These are phyloP conservation scores for Drosophila littoralis DNA, from an alignment of 1,140 invertebrate species.

Conservation along the genomic window DNA sequence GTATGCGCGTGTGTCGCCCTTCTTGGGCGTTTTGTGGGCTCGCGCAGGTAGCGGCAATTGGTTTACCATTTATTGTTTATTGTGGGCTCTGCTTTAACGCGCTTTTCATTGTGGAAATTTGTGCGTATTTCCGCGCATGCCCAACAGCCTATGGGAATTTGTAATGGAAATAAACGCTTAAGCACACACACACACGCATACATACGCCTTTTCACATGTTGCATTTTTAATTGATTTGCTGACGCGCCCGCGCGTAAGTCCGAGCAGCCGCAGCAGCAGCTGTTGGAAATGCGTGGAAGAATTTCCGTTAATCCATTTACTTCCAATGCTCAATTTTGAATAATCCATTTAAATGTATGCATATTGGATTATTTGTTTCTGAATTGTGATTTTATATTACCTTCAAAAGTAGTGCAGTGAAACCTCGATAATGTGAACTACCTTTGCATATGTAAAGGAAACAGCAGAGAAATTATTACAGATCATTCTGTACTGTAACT, in stretches of 20 bases:
- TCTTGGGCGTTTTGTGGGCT: slow-evolving; percentile 22
- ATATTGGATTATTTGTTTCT: too few relatives aligned
- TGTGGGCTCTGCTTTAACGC: slow-evolving; percentile 61
- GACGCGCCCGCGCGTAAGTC: slow-evolving; percentile 12
- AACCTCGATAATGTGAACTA: too few relatives aligned
- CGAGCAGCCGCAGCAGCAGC: slow-evolving; percentile 41
- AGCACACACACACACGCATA: not conserved
- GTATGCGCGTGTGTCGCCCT: slow-evolving; percentile 8
- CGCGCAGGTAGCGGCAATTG: slow-evolving; percentile 31
- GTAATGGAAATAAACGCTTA: slow-evolving; percentile 57
- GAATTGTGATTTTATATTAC: too few relatives aligned
- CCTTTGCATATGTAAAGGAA: too few relatives aligned
- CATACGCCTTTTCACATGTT: not conserved
- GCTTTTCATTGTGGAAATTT: slow-evolving; percentile 65
- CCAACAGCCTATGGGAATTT: slow-evolving; percentile 63
- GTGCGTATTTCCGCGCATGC: slow-evolving; percentile 66
- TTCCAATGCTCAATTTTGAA: slow-evolving; percentile 9
- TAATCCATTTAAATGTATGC: not conserved
- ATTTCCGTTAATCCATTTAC: slow-evolving; percentile 43
- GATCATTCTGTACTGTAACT: too few relatives aligned
- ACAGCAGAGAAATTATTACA: too few relatives aligned
- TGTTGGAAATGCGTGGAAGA: slow-evolving; percentile 61
- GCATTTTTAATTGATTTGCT: slow-evolving; percentile 41
- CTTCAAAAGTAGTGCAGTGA: too few relatives aligned
- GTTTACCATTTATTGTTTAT: slow-evolving; percentile 49